phyloP scores from a whole-genome alignment of 2,797 vertebrate species.

The Oryzias dopingdopingensis region DNA sequence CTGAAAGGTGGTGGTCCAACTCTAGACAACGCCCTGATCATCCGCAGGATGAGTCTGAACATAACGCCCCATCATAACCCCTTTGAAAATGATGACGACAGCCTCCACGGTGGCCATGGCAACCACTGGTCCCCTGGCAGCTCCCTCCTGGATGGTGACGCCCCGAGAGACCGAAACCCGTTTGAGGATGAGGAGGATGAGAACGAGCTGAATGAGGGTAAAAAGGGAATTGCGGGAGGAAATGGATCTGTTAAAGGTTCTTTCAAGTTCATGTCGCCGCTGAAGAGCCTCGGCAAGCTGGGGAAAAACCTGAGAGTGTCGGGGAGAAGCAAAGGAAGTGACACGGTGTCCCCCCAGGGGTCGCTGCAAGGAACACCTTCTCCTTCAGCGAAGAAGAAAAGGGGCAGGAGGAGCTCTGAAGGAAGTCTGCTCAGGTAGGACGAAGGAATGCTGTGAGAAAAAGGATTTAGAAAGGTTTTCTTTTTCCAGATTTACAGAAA shows the following conservation, averaged over 20 bases:
- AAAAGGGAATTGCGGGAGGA: constrained; percentile 61
- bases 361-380: constrained; percentile 66
- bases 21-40: constrained; percentile 70
- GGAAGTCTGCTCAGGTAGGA: constrained; percentile 81
- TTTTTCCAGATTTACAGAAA: too few relatives aligned
- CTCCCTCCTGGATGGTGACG: constrained; percentile 72
- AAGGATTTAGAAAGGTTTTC: too few relatives aligned
- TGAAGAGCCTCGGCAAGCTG: constrained; percentile 78
- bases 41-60: constrained; percentile 81
- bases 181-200: constrained; percentile 82
- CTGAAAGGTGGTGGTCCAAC: constrained; percentile 71
- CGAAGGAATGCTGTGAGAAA: too few relatives aligned
- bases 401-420: constrained; percentile 83
- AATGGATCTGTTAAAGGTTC: constrained; percentile 61
- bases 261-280: constrained; percentile 73
- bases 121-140: constrained; percentile 59
- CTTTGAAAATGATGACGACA: constrained; percentile 59
- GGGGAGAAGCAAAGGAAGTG: constrained; percentile 55
- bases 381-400: constrained; percentile 75
- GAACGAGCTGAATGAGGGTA: constrained; percentile 78
- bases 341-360: constrained; percentile 66
- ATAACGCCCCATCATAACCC: constrained; percentile 65
- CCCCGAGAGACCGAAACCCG: constrained; percentile 74
- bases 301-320: constrained; percentile 75
- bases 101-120: constrained; percentile 49